These are phyloP conservation scores for Asarcornis scutulata DNA, from an alignment of 2,113 vertebrate species.

Conservation along the genomic window DNA sequence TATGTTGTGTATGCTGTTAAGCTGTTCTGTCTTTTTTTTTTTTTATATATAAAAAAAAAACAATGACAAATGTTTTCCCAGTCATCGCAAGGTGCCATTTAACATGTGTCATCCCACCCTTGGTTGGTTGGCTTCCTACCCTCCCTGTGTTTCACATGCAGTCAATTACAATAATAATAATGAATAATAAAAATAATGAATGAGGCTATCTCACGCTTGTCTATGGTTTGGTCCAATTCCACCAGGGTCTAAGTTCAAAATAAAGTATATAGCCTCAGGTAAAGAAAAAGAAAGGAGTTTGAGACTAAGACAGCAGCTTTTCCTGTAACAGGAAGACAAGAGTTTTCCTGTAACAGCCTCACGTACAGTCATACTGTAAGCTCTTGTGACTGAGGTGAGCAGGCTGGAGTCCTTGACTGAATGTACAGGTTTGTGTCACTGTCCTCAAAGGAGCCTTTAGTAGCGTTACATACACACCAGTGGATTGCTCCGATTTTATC, in stretches of 20 bases:
- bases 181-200: fast-evolving
- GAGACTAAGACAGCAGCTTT: background rate
- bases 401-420: background rate
- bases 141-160: background rate
- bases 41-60: background rate
- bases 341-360: background rate
- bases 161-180: background rate
- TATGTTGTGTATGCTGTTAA: fast-evolving
- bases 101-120: background rate
- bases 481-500: background rate
- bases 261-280: background rate
- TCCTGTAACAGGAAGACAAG: background rate
- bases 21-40: background rate
- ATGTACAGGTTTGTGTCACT: slow-evolving; percentile 26
- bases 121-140: background rate
- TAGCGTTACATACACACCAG: fast-evolving
- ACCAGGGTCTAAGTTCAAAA: fast-evolving
- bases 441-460: slow-evolving; percentile 18
- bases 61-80: background rate
- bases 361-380: background rate
- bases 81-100: background rate
- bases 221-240: background rate
- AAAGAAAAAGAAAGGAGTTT: background rate
- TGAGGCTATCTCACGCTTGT: fast-evolving
- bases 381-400: background rate